phyloP scores from a whole-genome alignment of 2,797 vertebrate genomes.

The Distichodus sexfasciatus region DNA sequence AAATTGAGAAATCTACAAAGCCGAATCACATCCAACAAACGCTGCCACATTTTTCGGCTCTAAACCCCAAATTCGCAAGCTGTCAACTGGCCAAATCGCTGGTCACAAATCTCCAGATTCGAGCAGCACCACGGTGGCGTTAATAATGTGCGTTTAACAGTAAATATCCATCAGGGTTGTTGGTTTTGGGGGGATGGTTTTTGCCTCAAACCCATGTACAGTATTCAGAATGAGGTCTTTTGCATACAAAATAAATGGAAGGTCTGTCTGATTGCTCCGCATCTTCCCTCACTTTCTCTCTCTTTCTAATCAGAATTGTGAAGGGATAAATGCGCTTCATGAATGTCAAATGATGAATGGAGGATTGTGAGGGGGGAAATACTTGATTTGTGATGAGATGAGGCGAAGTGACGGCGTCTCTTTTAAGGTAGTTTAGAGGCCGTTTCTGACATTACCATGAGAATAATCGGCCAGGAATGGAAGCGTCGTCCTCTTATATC shows the following conservation, averaged over 20 bases:
- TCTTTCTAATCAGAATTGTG: conserved; percentile 24
- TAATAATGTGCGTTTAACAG: conserved; percentile 28
- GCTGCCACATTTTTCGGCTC: neutral
- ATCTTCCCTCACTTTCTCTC: neutral
- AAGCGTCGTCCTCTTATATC: neutral
- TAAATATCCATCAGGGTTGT: conserved; percentile 12
- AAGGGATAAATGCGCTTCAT: conserved; percentile 29
- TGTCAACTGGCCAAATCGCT: neutral
- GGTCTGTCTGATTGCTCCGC: conserved; percentile 29
- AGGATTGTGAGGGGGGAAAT: conserved; percentile 25
- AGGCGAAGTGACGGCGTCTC: neutral
- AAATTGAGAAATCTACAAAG: too few species aligned
- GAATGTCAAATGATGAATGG: conserved; percentile 38
- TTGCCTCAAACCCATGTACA: conserved; percentile 21
- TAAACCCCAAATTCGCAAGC: neutral
- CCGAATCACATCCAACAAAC: neutral
- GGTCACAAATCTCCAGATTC: conserved; percentile 2
- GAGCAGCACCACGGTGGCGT: neutral
- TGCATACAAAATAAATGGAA: conserved; percentile 1
- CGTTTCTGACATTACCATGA: conserved; percentile 1
- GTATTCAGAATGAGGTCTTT: conserved; percentile 10
- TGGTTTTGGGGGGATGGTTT: too few species aligned
- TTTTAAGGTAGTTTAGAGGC: neutral
- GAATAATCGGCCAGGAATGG: neutral
- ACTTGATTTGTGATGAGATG: conserved; percentile 38